Evolutionary conservation across 2,113 vertebrate genomes (phyloP), one percentile per base, ranked within the genome.

Genomic region (Aviceda subcristata): DNA sequence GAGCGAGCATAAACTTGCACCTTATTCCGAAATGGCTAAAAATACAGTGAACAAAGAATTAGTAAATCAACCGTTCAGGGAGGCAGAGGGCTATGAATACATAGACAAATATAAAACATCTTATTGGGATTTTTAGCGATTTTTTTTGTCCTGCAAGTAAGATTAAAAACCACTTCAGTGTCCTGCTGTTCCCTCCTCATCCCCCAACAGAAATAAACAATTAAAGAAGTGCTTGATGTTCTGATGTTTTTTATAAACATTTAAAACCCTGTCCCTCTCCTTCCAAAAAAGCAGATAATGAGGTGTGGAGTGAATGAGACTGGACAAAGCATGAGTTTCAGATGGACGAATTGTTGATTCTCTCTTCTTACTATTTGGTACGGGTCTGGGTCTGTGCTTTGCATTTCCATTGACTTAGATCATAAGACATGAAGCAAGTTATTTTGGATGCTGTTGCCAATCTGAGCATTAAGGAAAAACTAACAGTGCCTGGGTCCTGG

Each of bases 1-100:
- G 94, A 81, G 86, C 39, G 86, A 97, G 82, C 94, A 85, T 27
- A 73, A 92, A 94, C 89, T 83, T 79, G 95, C 86, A 88, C 87
- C 96, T 96, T 91, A 78, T 79, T 96, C 78, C 27, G 34, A 97
- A 94, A 97, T 15, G 85, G 96, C 93, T 92, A 92, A 84, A 96
- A 94, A 97, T 95, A 97, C 76, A 78, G 96, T 36, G 87, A 97
- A 94, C 91, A 91, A 93, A 97, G 92, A 95, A 96, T 98, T 95
- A 97, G 97, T 97, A 96, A 95, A 94, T 94, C 94, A 88, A 15
- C 96, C 97, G 96, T 72, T 87, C 76, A 39, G 73, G 95, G 96
- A 97, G 97, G 96, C 85, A 93, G 97, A 98, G 95, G 96, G 94
- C 94, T 97, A 95, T 95, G 97, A 96, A 97, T 95, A 98, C 92